Evolutionary conservation across 2,113 vertebrate genomes (phyloP).

Genomic region (Acanthochromis polyacanthus): DNA sequence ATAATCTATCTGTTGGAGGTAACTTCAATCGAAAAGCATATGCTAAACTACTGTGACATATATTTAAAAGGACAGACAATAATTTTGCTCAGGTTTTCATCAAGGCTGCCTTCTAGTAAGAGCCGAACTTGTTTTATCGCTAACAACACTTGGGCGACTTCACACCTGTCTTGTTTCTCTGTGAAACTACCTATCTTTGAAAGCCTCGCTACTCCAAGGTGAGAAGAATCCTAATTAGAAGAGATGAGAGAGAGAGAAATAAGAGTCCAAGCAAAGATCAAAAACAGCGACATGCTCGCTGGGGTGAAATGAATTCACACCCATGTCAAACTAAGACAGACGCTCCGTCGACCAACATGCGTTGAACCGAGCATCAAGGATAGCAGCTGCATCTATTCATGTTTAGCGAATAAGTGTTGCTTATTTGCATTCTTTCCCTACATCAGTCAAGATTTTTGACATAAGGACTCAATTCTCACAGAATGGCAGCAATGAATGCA

Average conservation of each 20-base stretch:
- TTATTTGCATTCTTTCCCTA: not conserved
- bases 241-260: constrained; percentile 1
- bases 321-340: constrained; percentile 14
- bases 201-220: constrained; percentile 1
- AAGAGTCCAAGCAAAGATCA: constrained; percentile 28
- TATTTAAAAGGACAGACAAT: not conserved
- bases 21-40: not conserved
- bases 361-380: not conserved
- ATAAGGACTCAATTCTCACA: too few species aligned
- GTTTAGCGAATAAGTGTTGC: not conserved
- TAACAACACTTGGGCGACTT: constrained; percentile 12
- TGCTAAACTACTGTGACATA: not conserved
- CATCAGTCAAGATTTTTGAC: not conserved
- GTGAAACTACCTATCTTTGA: constrained; percentile 24
- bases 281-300: constrained; percentile 1
- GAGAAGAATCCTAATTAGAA: constrained; percentile 51
- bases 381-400: not conserved
- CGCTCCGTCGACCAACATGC: not conserved
- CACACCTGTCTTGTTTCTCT: constrained; percentile 17
- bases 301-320: constrained; percentile 24
- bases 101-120: constrained; percentile 18
- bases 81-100: constrained; percentile 14
- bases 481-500: too few species aligned
- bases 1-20: not conserved
- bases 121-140: constrained; percentile 16